Evolutionary conservation across 37 sponge, comb jelly and placozoan species (phyloP).

Genomic region (Spongilla lacustris): DNA sequence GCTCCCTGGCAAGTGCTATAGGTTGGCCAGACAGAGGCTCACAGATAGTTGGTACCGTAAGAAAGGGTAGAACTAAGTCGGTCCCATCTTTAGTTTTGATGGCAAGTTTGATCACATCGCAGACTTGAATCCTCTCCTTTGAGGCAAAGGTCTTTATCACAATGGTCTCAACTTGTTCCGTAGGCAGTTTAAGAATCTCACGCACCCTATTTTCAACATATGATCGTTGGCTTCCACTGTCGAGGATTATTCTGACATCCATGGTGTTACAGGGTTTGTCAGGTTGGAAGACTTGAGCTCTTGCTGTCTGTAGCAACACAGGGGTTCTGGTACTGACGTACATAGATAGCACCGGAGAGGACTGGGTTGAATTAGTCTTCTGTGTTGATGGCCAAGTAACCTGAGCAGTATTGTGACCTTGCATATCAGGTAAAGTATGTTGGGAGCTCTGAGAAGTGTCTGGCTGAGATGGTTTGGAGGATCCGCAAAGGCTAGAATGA

Average conservation of each 20-base stretch:
- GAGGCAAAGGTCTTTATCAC: slow-evolving; percentile 14
- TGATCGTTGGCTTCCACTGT: slow-evolving; percentile 30
- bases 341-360: not conserved
- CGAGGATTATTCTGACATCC: slow-evolving; percentile 17
- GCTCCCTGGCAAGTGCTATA: not conserved
- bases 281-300: slow-evolving; percentile 3
- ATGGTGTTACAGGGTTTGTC: not conserved
- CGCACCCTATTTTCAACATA: not conserved
- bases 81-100: not conserved
- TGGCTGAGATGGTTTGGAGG: not conserved
- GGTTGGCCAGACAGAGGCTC: slow-evolving; percentile 9
- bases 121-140: not conserved
- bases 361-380: not conserved
- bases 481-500: slow-evolving; percentile 11
- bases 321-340: slow-evolving; percentile 9
- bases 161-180: not conserved
- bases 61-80: not conserved
- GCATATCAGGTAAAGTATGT: not conserved
- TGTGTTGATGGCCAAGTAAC: not conserved
- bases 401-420: not conserved
- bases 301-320: slow-evolving; percentile 28
- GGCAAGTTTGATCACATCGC: not conserved
- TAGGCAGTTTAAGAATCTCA: not conserved
- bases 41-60: slow-evolving; percentile 21
- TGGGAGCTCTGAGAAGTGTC: not conserved